Evolutionary conservation across 2,797 vertebrate genomes (phyloP).

Genomic region (Spondyliosoma cantharus): DNA sequence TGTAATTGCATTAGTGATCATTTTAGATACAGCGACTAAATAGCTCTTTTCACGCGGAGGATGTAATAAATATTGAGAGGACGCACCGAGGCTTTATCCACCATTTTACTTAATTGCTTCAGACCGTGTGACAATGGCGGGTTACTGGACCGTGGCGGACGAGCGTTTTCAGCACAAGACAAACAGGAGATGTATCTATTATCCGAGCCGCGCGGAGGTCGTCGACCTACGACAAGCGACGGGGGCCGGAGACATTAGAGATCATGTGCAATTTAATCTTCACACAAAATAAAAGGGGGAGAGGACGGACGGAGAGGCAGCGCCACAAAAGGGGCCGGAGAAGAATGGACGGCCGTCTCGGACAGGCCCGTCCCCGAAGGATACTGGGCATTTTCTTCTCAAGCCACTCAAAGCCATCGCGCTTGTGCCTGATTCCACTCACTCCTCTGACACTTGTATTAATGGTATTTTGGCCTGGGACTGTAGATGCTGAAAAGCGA

Average conservation of each 20-base stretch:
- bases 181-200: slow-evolving; percentile 96
- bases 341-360: slow-evolving; percentile 88
- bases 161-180: slow-evolving; percentile 82
- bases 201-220: slow-evolving; percentile 91
- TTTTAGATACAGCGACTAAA: slow-evolving; percentile 84
- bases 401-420: slow-evolving; percentile 85
- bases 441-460: slow-evolving; percentile 94
- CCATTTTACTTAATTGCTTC: slow-evolving; percentile 99
- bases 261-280: slow-evolving; percentile 99
- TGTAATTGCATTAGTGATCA: slow-evolving; percentile 85
- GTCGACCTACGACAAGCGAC: slow-evolving; percentile 89
- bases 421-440: slow-evolving; percentile 85
- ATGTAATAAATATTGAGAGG: slow-evolving; percentile 90
- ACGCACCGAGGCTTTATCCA: slow-evolving; percentile 82
- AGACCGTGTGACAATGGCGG: slow-evolving; percentile 91
- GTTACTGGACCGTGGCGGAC: slow-evolving; percentile 93
- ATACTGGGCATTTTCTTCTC: slow-evolving; percentile 89
- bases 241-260: slow-evolving; percentile 91
- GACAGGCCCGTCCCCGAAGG: slow-evolving; percentile 86
- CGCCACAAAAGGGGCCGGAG: slow-evolving; percentile 88
- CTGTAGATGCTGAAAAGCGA: slow-evolving; percentile 91
- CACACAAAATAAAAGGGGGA: slow-evolving; percentile 91
- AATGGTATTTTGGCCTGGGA: slow-evolving; percentile 93
- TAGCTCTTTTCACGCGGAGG: slow-evolving; percentile 80
- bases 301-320: slow-evolving; percentile 76